phyloP scores from a whole-genome alignment of 1,140 invertebrate species.

The Arctopsyche grandis region DNA sequence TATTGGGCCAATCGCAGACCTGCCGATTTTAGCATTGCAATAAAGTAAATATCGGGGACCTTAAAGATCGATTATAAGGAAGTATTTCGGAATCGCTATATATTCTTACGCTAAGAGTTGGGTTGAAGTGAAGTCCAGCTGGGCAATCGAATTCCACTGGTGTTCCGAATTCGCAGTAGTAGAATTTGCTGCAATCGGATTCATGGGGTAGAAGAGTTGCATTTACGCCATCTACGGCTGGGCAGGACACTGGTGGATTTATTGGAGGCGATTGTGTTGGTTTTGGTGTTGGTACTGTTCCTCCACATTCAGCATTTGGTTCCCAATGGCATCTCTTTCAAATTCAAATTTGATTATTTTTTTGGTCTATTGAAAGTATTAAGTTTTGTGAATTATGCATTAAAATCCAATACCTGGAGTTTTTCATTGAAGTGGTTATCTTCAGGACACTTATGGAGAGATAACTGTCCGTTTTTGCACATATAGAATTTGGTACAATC shows the following conservation, averaged over 20 bases:
- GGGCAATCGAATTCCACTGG: constrained; percentile 60
- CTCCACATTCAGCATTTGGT: not conserved
- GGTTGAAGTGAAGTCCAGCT: constrained; percentile 61
- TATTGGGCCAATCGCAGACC: not conserved
- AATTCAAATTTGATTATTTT: not conserved
- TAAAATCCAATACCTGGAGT: not conserved
- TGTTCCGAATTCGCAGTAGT: constrained; percentile 60
- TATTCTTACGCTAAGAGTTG: not conserved
- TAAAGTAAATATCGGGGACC: too few species aligned
- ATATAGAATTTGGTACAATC: constrained; percentile 64
- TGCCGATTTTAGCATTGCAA: not conserved
- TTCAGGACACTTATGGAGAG: not conserved
- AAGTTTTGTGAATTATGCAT: not conserved
- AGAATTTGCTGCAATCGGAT: constrained; percentile 62
- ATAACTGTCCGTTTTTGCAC: constrained; percentile 55
- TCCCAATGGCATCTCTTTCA: not conserved
- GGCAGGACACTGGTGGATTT: not conserved
- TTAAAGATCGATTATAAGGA: too few species aligned
- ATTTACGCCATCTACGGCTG: not conserved
- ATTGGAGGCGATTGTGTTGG: not conserved
- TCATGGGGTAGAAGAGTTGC: constrained; percentile 58
- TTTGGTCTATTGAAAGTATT: not conserved
- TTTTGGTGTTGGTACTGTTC: not conserved
- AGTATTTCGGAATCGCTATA: too few species aligned
- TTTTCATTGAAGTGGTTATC: not conserved